A percentile compares a stretch with the other conserved stretches of the same genome.
Conservation (phyloP, 1,140 invertebrate species). For the Brachionus paranguensis region DNA sequence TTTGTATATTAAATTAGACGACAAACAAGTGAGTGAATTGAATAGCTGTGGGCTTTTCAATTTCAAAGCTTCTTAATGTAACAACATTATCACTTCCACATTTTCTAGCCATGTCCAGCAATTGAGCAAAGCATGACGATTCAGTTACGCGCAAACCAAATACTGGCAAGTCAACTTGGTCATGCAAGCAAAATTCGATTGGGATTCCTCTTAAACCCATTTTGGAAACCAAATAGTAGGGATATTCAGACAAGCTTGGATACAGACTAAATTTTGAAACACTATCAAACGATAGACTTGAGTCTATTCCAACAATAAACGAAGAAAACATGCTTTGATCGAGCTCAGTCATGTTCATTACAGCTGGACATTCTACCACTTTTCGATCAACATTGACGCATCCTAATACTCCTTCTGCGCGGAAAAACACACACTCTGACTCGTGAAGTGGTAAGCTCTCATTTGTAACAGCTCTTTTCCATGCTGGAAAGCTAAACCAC, state of each 20-base stretch:
- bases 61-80: neutral
- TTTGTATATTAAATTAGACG: constrained; percentile 21
- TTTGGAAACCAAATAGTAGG: constrained; percentile 3
- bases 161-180: neutral
- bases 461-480: neutral
- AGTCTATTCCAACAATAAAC: constrained; percentile 16
- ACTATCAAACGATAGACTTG: neutral
- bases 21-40: neutral
- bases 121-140: neutral
- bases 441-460: neutral
- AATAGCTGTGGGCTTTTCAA: neutral
- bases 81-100: neutral
- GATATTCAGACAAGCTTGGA: constrained; percentile 2
- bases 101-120: neutral
- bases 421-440: constrained; percentile 11
- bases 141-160: constrained; percentile 1
- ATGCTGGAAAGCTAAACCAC: neutral
- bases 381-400: neutral
- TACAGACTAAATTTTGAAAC: neutral
- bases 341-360: neutral
- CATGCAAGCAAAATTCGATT: constrained; percentile 17
- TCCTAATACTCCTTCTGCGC: neutral
- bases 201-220: neutral
- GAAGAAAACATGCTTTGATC: neutral
- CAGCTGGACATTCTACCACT: constrained; percentile 5